A percentile compares a stretch with the other conserved stretches of the same genome.
Evolutionary conservation across 2,888 invertebrate genomes (phyloP).

Genomic region (Sthenelais limicola): DNA sequence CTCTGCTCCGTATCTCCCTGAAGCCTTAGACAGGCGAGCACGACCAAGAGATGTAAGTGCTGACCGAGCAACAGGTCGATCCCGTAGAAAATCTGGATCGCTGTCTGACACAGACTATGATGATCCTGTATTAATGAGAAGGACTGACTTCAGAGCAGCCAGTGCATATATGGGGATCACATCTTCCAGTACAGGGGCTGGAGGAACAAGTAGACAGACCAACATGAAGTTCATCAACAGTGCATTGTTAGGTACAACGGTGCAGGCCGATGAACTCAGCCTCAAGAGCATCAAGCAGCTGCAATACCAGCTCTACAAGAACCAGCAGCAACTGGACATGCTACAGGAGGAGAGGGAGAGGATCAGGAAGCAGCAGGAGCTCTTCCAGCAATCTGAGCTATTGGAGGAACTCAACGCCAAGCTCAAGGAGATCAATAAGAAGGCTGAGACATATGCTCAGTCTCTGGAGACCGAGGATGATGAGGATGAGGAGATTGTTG

Average conservation of each 20-base stretch:
- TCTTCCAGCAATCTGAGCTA: conserved; percentile 5
- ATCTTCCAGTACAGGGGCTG: neutral
- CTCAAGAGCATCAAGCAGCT: conserved; percentile 2
- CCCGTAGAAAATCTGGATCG: conserved; percentile 16
- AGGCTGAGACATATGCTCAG: neutral
- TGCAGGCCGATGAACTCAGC: neutral
- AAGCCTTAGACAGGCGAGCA: too few species aligned
- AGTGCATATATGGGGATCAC: neutral
- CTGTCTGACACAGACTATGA: neutral
- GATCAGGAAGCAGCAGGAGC: conserved; percentile 6
- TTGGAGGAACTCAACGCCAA: conserved; percentile 5
- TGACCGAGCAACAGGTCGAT: neutral
- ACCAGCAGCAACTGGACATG: conserved; percentile 16
- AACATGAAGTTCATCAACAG: conserved; percentile 21
- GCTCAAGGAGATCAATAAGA: neutral
- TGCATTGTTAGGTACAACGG: neutral
- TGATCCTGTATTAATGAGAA: neutral
- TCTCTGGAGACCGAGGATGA: neutral
- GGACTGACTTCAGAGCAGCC: neutral
- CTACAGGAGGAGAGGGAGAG: conserved; percentile 18
- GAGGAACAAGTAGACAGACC: neutral
- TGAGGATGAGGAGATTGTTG: neutral
- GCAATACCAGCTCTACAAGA: conserved; percentile 13
- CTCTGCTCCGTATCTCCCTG: too few species aligned
- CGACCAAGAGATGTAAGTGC: too few species aligned